Conservation (phyloP, 2,797 vertebrate genomes). For the Tiaroga cobitis region DNA sequence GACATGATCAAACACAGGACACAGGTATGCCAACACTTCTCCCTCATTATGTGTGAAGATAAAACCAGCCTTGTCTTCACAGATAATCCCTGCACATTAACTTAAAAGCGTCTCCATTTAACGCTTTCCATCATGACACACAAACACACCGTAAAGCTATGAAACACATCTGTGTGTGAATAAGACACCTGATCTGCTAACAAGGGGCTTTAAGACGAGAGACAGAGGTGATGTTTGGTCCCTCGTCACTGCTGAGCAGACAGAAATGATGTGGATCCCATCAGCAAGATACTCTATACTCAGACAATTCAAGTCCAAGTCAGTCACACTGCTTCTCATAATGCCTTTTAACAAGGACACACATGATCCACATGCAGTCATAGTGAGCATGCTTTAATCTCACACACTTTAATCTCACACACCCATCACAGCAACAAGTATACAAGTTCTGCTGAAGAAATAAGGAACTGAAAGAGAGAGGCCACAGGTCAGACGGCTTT, state of each 20-base stretch:
- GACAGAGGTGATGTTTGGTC: background rate
- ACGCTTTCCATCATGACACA: slow-evolving; percentile 66
- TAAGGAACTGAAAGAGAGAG: slow-evolving; percentile 16
- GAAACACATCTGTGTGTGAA: slow-evolving; percentile 52
- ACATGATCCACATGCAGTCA: background rate
- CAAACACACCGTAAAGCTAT: slow-evolving; percentile 20
- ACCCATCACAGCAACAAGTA: background rate
- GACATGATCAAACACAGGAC: slow-evolving; percentile 77
- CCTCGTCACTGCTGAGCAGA: background rate
- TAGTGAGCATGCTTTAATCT: background rate
- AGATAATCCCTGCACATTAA: slow-evolving; percentile 76
- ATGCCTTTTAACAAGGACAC: background rate
- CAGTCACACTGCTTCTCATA: background rate
- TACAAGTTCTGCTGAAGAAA: background rate
- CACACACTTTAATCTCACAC: background rate
- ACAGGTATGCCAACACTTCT: slow-evolving; percentile 69
- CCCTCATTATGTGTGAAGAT: slow-evolving; percentile 56
- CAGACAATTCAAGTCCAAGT: background rate
- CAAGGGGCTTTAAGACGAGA: slow-evolving; percentile 52
- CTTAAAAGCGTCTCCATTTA: slow-evolving; percentile 77
- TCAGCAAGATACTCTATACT: background rate
- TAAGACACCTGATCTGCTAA: slow-evolving; percentile 61
- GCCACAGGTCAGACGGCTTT: slow-evolving; percentile 36
- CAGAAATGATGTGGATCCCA: background rate
- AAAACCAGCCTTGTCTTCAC: slow-evolving; percentile 79